Base-by-base conservation (phyloP, 1,140 invertebrate species). In the Drosophila oshimai region DNA sequence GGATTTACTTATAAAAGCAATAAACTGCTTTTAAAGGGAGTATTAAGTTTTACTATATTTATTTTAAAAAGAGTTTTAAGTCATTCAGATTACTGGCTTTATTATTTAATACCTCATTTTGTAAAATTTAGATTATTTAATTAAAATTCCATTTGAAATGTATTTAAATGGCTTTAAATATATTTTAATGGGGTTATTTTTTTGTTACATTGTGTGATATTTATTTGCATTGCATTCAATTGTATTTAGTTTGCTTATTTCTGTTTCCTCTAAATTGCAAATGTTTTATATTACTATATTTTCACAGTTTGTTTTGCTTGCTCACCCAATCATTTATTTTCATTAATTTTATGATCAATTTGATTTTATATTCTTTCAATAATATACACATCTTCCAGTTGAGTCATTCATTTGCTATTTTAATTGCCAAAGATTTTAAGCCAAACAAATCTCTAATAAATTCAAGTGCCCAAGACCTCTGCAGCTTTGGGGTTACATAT, bases 361-460 rank as follows among this genome's bases (percentile, higher is more conserved):
- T 22, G 9, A 17, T 44, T 37, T 54, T 31, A 55, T 55, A 22
- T 20, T 22, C 2, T 4, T 29, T 20, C 4, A 7, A 7, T 45
- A 18, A 24, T 37, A 53, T 36, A 12, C 31, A 54, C 31, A 34
- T 17, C 28, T 18, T 15, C 26, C 31, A 26, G 28, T 15, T 54
- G 42, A 55, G 18, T 54, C 39, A 34, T 68, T 31, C 22, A 4
- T 65, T 69, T 24, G 47, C 31, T 46, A 46, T 62, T 49, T 70
- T 58, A 70, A 70, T 70, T 57, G 60, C 53, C 37, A 31, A 34
- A 54, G 12, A 62, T 36, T 37, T 24, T 34, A 34, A 36, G 28
- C 18, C 20, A 57, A 51, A 50, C 44, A 79, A 74, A 79, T 79
- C 76, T 62, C 41, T 51, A 47, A 61, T 53, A 39, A 68, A 68